phyloP scores from a whole-genome alignment of 1,140 invertebrate species.

The Parapsyche elsis region DNA sequence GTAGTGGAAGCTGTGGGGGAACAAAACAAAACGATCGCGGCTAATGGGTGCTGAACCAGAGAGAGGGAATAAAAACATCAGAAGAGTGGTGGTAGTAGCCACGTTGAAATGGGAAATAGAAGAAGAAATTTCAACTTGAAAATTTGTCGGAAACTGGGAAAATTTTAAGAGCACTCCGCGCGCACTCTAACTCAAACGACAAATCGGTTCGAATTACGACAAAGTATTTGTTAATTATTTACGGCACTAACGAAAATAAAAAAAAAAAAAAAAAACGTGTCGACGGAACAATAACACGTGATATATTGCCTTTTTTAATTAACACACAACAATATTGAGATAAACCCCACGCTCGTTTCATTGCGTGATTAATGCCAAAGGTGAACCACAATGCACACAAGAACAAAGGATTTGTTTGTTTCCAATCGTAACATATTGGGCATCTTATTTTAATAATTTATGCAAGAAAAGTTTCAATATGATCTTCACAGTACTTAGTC shows the following conservation, averaged over 20 bases:
- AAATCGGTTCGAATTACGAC: background rate
- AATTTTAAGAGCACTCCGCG: background rate
- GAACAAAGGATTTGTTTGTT: background rate
- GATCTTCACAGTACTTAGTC: background rate
- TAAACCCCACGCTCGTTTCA: slow-evolving; percentile 7
- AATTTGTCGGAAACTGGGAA: slow-evolving; percentile 12
- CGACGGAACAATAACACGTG: slow-evolving; percentile 24
- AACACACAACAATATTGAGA: slow-evolving; percentile 26
- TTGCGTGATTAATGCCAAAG: slow-evolving; percentile 12
- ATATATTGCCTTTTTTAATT: slow-evolving; percentile 27
- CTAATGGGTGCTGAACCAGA: slow-evolving; percentile 43
- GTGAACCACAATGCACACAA: slow-evolving; percentile 1
- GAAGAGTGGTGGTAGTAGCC: background rate
- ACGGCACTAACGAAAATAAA: background rate
- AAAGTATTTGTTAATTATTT: background rate
- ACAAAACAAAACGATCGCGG: slow-evolving; percentile 44
- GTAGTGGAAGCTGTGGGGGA: slow-evolving; percentile 21
- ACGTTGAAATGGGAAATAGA: background rate
- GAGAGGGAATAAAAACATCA: slow-evolving; percentile 38
- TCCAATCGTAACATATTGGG: no score
- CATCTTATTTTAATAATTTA: no score
- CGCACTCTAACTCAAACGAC: background rate
- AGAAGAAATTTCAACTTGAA: slow-evolving; percentile 1
- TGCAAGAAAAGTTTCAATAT: no score
- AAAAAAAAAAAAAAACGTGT: background rate